phyloP scores from a whole-genome alignment of 23 tunicate genomes.

The Diplosoma virens region DNA sequence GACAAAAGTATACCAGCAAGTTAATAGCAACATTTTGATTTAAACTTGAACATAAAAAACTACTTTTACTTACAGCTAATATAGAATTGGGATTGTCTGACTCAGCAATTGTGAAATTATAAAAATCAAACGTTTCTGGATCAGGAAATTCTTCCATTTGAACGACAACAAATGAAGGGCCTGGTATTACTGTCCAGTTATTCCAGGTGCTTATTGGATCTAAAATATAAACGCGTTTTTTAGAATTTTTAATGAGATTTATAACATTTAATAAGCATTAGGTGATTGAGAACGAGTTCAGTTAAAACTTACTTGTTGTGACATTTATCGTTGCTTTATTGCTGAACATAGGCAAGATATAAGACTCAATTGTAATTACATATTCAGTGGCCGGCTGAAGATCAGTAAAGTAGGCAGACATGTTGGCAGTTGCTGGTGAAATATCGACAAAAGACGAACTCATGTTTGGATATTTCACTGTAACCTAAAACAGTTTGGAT shows the following conservation, averaged over 20 bases:
- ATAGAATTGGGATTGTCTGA: not conserved
- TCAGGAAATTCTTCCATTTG: not conserved
- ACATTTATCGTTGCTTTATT: slow-evolving; percentile 2
- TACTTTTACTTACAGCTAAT: not conserved
- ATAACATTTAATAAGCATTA: no score
- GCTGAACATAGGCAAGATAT: not conserved
- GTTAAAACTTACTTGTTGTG: slow-evolving; percentile 29
- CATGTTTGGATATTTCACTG: no score
- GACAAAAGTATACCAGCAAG: no score
- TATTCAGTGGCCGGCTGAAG: not conserved
- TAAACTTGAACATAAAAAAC: no score
- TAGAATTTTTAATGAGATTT: no score
- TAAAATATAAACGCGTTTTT: not conserved
- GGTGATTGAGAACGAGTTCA: no score
- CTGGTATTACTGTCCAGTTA: slow-evolving; percentile 22
- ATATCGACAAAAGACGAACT: no score
- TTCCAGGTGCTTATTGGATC: not conserved
- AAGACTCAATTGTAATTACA: not conserved
- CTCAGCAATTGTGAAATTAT: not conserved
- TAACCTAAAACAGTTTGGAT: no score
- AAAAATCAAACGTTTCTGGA: not conserved
- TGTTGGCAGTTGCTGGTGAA: not conserved
- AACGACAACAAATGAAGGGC: not conserved
- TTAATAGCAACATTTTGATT: no score
- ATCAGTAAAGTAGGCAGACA: not conserved